Base-by-base conservation (phyloP, 2,888 invertebrate genomes). In the Synanthedon vespiformis region DNA sequence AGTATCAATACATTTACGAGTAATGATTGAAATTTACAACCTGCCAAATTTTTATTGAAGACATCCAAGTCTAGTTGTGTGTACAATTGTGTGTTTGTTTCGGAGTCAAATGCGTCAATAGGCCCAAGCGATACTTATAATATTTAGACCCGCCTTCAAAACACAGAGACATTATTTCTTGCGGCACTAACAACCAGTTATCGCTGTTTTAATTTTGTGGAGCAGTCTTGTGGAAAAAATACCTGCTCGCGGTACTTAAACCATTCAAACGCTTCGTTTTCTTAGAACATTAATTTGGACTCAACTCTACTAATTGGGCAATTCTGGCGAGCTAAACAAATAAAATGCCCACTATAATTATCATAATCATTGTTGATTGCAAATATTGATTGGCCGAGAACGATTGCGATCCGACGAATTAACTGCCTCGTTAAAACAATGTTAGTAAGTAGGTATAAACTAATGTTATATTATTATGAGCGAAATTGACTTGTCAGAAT, bases 1-100 rank as follows among this genome's bases (percentile, higher is more conserved):
- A 44, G 44, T 44, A 44, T 44, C 5, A 6, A 6, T 14, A 12
- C 44, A n/a, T 6, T 55, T 59, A 59, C 58, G 59, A 54, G 54
- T 58, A 57, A 14, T 65, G 61, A 74, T 77, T 77, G 68, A 69
- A 65, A 76, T 77, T 75, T 75, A 77, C 65, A 57, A 55, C 68
- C 53, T 60, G 67, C 61, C 65, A 66, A 68, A 68, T 65, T 63
- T 68, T 67, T 68, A 67, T 67, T 68, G 62, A 53, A 56, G 50
- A 61, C 61, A 57, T 62, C 59, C 66, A 68, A 64, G 67, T 68
- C 55, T 61, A 40, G 50, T 44, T 44, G 14, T 6, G 44, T 2
- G 10, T n/a, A 4, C 44, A 44, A 44, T 44, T 41, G 41, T 44
- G 13, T n/a, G 44, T 44, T 44, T 44, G 34, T 34, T 34, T 34